Conservation (phyloP, 2,113 vertebrate species). For the Anthoscopus minutus region DNA sequence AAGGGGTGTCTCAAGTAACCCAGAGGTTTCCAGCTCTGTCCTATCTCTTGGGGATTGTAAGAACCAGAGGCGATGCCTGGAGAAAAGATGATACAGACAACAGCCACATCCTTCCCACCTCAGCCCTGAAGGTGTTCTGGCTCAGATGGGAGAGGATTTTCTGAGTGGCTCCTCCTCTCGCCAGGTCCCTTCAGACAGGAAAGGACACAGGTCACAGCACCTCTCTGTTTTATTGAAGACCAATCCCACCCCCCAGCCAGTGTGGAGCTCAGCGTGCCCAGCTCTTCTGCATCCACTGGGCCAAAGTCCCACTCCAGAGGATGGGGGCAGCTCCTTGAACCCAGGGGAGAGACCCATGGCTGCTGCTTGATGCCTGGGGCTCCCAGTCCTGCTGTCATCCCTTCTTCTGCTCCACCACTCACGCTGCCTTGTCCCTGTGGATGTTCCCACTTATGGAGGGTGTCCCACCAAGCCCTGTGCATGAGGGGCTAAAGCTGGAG, state of each 20-base stretch:
- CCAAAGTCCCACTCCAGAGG: neutral
- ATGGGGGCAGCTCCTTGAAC: neutral
- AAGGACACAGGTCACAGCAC: slow-evolving; percentile 31
- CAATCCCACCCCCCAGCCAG: neutral
- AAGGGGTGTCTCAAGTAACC: neutral
- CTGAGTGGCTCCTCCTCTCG: neutral
- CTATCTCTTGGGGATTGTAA: neutral
- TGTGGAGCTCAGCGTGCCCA: neutral
- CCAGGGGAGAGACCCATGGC: neutral
- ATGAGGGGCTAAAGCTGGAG: neutral
- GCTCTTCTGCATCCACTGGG: neutral
- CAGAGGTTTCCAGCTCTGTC: neutral
- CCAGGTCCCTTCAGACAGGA: neutral
- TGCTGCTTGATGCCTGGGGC: neutral
- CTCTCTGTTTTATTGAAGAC: slow-evolving; percentile 59
- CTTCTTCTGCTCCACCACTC: neutral
- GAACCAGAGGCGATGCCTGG: neutral
- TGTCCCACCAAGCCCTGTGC: neutral
- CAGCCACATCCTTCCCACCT: neutral
- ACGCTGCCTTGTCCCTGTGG: neutral
- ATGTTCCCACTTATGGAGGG: neutral
- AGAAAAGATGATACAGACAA: neutral
- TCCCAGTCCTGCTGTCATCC: neutral
- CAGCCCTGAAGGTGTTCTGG: neutral
- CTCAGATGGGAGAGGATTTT: neutral